Percentiles rank a stretch among this genome's conserved stretches.
These are phyloP conservation scores for Bovichtus diacanthus DNA, from an alignment of 2,797 vertebrate species.

Conservation along the genomic window DNA sequence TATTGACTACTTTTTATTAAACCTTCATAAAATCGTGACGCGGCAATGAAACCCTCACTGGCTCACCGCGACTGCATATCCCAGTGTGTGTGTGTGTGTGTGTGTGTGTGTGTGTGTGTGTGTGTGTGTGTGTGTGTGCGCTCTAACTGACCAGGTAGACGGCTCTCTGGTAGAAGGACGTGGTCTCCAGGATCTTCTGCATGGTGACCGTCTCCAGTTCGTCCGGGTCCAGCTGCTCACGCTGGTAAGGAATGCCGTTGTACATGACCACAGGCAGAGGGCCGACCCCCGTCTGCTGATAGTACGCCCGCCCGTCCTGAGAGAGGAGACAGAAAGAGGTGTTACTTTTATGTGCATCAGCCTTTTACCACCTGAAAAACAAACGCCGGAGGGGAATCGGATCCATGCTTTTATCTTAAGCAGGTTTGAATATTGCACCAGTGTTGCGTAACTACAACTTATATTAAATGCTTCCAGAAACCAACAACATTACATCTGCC, in stretches of 20 bases:
- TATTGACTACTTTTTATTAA: background rate
- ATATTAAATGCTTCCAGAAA: background rate
- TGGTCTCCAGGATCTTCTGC: slow-evolving; percentile 98
- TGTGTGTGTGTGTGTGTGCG: background rate
- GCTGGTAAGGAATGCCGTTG: slow-evolving; percentile 95
- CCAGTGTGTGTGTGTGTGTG: too few relatives aligned
- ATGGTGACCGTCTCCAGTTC: slow-evolving; percentile 96
- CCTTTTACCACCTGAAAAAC: background rate
- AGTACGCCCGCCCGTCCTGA: slow-evolving; percentile 92
- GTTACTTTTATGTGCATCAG: background rate
- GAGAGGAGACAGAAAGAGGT: background rate
- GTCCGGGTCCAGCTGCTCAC: slow-evolving; percentile 95
- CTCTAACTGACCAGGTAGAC: slow-evolving; percentile 93
- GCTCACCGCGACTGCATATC: background rate
- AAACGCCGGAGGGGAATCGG: background rate
- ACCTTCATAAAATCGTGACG: background rate
- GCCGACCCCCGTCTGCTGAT: slow-evolving; percentile 93
- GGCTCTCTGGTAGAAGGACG: slow-evolving; percentile 93
- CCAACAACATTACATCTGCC: background rate
- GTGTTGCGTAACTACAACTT: background rate
- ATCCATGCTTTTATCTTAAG: background rate
- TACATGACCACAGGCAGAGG: slow-evolving; percentile 94
- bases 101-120: background rate
- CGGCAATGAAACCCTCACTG: background rate
- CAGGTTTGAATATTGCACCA: background rate